Evolutionary conservation across 2,797 vertebrate genomes (phyloP), one percentile per base, ranked within the genome.

Genomic region (Myioborus miniatus): DNA sequence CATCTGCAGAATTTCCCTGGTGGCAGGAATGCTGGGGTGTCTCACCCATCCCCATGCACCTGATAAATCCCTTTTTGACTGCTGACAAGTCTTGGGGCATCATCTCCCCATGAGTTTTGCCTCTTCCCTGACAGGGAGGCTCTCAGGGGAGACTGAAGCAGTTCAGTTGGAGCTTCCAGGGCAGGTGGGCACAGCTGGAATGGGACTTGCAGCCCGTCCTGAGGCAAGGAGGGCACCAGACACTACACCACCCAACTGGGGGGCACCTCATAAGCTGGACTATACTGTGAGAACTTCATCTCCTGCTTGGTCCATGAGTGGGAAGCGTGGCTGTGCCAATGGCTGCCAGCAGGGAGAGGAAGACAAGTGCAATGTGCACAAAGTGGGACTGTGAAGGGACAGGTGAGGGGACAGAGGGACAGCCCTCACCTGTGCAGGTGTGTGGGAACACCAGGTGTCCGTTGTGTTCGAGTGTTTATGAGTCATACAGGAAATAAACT

Each of bases 401-500:
- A 36, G 69, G 55, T 0, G 26, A 46, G 81, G 74, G 87, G 74
- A 47, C 78, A 55, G 0, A 67, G 41, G 55, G 62, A 6, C 62
- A 67, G 67, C 55, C 55, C 86, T 68, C 22, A 3, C 78, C 78
- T 69, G 75, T 47, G 74, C 53, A 69, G 83, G 65, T 79, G 80
- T 59, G 75, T 49, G 87, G 68, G 71, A 89, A 63, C 64, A 68
- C 90, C 71, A 75, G 39, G 53, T 83, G 49, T 75, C 52, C 0
- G 30, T 93, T 79, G 93, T 93, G 89, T 72, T 91, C 5, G 65
- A 71, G 92, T 93, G 90, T 78, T 89, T 41, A 32, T 64, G 87
- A 75, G 60, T 76, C 3, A 0, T 89, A 47, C 89, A 92, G 59
- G 92, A 93, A 97, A 96, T 97, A 94, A 96, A 97, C 17, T 60